Conservation (phyloP, 2,113 vertebrate genomes). For the Pollimyrus isidori region DNA sequence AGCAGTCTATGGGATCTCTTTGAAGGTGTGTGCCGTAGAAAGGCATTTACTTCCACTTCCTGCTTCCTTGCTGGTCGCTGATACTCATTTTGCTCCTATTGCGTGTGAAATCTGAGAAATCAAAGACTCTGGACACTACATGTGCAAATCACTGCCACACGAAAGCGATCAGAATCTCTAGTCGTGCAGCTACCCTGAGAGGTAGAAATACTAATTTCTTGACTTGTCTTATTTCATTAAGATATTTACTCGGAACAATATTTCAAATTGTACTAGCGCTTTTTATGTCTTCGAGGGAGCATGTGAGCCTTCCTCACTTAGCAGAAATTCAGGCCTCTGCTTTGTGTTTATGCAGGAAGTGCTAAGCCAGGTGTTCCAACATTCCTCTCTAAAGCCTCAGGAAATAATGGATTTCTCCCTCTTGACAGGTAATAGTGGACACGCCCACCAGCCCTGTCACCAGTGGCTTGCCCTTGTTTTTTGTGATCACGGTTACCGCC, state of each 20-base stretch:
- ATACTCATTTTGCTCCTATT: neutral
- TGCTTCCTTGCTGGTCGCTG: neutral
- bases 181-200: neutral
- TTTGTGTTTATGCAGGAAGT: neutral
- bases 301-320: neutral
- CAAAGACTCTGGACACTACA: neutral
- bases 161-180: neutral
- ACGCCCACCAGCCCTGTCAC: constrained; percentile 96
- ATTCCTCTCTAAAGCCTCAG: neutral
- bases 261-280: neutral
- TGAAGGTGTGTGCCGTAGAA: too few relatives aligned
- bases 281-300: neutral
- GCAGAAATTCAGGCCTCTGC: neutral
- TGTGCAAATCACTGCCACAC: neutral
- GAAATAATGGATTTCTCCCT: neutral
- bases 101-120: neutral
- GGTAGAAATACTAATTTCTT: neutral
- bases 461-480: constrained; percentile 93
- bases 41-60: too few relatives aligned
- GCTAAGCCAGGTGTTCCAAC: neutral
- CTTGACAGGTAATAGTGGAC: constrained; percentile 84
- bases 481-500: constrained; percentile 95
- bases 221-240: neutral
- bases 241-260: neutral
- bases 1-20: neutral